Percentiles rank a stretch among this genome's conserved stretches.
Conservation (phyloP, 1,140 invertebrate genomes). For the Ctenoplectra terminalis region DNA sequence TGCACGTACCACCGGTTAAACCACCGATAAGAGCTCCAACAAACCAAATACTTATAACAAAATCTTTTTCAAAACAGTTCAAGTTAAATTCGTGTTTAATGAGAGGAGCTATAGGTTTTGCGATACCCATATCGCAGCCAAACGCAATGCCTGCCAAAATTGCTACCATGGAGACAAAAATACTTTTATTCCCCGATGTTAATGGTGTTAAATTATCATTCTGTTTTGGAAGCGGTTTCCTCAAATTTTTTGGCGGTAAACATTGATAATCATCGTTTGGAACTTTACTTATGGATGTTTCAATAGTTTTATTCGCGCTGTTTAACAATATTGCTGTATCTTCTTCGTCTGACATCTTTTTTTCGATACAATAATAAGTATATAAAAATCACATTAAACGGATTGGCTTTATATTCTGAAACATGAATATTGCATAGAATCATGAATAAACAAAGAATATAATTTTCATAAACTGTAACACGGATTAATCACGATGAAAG, state of each 20-base stretch:
- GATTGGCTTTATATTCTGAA: background rate
- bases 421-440: background rate
- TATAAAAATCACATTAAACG: background rate
- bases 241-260: slow-evolving; percentile 71
- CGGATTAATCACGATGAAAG: background rate
- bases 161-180: slow-evolving; percentile 78
- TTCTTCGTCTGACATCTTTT: slow-evolving; percentile 78
- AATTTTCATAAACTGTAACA: background rate
- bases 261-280: slow-evolving; percentile 71
- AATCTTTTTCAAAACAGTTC: slow-evolving; percentile 78
- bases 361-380: background rate
- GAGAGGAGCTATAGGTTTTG: slow-evolving; percentile 80
- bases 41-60: slow-evolving; percentile 81
- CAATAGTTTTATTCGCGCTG: slow-evolving; percentile 62
- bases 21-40: slow-evolving; percentile 82
- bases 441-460: background rate
- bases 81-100: slow-evolving; percentile 81
- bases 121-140: slow-evolving; percentile 84
- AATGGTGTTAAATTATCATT: slow-evolving; percentile 72
- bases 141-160: slow-evolving; percentile 82
- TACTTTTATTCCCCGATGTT: slow-evolving; percentile 71
- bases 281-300: slow-evolving; percentile 58
- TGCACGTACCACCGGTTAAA: slow-evolving; percentile 79
- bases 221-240: slow-evolving; percentile 73
- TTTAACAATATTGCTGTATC: slow-evolving; percentile 78